These are phyloP conservation scores for Drosophila chauvacae DNA, from an alignment of 1,140 invertebrate genomes.

Conservation along the genomic window DNA sequence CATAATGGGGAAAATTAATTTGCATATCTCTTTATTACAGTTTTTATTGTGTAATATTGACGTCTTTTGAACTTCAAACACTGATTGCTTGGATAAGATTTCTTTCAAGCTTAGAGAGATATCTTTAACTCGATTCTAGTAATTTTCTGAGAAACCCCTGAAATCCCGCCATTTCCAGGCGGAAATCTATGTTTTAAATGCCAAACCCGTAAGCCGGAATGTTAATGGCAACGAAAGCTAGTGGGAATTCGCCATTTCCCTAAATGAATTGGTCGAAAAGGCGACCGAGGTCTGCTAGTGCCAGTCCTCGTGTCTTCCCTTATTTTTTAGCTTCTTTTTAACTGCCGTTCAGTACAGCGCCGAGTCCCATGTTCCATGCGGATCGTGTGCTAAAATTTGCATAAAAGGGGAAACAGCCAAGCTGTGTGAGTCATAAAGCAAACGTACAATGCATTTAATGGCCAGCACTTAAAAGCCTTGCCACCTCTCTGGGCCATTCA, in stretches of 20 bases:
- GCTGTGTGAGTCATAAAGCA: constrained; percentile 35
- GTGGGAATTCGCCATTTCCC: constrained; percentile 36
- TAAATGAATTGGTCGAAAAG: constrained; percentile 22
- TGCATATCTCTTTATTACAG: constrained; percentile 4
- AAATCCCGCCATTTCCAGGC: not conserved
- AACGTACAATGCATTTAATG: constrained; percentile 16
- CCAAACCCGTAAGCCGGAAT: constrained; percentile 13
- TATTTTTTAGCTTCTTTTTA: constrained; percentile 17
- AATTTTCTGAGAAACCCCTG: not conserved
- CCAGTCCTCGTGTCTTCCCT: constrained; percentile 2
- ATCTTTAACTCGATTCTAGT: not conserved
- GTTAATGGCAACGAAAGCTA: constrained; percentile 11
- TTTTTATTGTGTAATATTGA: constrained; percentile 6
- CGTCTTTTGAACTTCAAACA: not conserved
- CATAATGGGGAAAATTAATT: constrained; percentile 31
- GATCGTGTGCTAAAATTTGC: constrained; percentile 35
- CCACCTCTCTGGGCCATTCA: constrained; percentile 3
- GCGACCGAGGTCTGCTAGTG: not conserved
- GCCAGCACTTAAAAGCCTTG: constrained; percentile 9
- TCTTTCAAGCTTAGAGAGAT: not conserved
- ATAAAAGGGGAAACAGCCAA: constrained; percentile 12
- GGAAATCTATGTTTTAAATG: not conserved
- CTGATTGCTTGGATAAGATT: not conserved
- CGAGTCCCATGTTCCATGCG: constrained; percentile 32
- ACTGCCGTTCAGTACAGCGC: constrained; percentile 5